Conservation (phyloP, 2,113 vertebrate genomes). For the Talpa occidentalis region DNA sequence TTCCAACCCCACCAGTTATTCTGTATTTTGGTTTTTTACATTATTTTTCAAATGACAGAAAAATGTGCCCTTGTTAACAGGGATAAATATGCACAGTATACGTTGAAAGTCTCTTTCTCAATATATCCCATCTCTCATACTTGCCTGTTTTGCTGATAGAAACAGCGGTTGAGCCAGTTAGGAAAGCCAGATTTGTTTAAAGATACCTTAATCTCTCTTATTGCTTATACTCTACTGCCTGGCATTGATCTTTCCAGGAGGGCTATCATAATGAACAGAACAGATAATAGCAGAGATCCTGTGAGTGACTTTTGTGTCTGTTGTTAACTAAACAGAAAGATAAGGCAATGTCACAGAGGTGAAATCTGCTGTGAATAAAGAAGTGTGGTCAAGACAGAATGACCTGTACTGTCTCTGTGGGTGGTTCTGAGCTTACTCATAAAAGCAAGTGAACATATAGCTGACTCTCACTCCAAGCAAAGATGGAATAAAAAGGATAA, state of each 20-base stretch:
- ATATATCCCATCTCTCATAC: not conserved
- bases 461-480: not conserved
- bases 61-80: not conserved
- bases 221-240: not conserved
- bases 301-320: not conserved
- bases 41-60: slow-evolving; percentile 7
- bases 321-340: slow-evolving; percentile 17
- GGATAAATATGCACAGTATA: not conserved
- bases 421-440: not conserved
- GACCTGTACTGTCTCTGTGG: not conserved
- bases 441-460: not conserved
- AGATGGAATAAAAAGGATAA: not conserved
- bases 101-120: not conserved
- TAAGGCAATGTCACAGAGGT: not conserved
- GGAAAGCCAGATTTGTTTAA: not conserved
- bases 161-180: not conserved
- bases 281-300: not conserved
- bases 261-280: not conserved
- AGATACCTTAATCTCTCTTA: slow-evolving; percentile 16
- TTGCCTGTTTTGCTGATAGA: not conserved
- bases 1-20: not conserved
- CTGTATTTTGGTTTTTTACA: not conserved
- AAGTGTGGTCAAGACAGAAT: not conserved
- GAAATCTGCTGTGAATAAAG: not conserved
- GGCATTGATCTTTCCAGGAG: not conserved